Base-by-base conservation (phyloP, 2,797 vertebrate genomes). In the Fistularia commersonii region DNA sequence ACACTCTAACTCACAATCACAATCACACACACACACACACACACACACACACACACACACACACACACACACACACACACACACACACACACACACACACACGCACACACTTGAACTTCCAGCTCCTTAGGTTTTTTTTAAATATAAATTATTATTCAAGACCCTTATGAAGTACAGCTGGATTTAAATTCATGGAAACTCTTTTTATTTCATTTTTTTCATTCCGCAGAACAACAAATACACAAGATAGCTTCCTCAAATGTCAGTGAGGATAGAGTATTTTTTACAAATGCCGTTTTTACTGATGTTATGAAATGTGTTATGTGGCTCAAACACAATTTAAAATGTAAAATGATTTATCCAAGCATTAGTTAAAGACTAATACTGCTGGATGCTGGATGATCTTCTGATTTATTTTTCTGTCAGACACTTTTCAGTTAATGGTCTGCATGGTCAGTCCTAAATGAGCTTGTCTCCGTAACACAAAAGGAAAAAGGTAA, bases 61-160 rank as follows among this genome's bases (percentile, higher is more conserved):
- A 57, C 32, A 48, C 52, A 65, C 15, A 13, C 41, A 44, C 23
- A 44, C 1, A 32, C 7, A 45, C 8, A n/a, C 3, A 44, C 42
- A 37, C 23, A 36, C 3, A 11, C 15, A 11, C 9, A 41, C 10
- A 4, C 15, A 10, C 36, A 50, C 23, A 43, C 47, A 45, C 34
- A 46, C 46, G 39, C 42, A 34, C 49, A 39, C 41, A 23, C 23
- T 23, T 23, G 23, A 4, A 23, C 23, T 23, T 23, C 23, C 38
- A 54, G 69, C 60, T 80, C 57, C 55, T 69, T 60, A 74, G 76
- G 74, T 82, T 83, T 87, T 89, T 83, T 87, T 89, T 88, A 86
- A 90, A 89, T 90, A 88, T 81, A 88, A 86, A 89, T 91, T 88
- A 87, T 88, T 88, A 88, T 88, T 87, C 79, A 87, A 78, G 68